Conservation (phyloP, 2,888 invertebrate genomes). For the Abrostola tripartita region DNA sequence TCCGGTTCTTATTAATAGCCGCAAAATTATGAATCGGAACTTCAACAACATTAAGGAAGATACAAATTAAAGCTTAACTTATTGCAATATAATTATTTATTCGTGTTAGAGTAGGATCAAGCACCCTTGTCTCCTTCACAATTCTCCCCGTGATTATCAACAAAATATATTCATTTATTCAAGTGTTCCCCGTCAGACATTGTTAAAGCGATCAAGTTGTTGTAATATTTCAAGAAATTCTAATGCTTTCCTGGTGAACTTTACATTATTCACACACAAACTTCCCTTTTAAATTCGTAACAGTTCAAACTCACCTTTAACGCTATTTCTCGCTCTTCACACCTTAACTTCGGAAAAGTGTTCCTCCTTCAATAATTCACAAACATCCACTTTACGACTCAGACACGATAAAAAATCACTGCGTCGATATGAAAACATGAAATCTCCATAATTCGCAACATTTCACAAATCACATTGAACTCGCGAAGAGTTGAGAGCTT, state of each 20-base stretch:
- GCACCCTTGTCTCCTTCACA: slow-evolving; percentile 43
- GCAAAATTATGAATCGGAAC: slow-evolving; percentile 1
- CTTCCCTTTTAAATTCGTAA: slow-evolving; percentile 73
- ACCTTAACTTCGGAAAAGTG: slow-evolving; percentile 58
- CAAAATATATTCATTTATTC: slow-evolving; percentile 67
- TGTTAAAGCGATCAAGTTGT: slow-evolving; percentile 61
- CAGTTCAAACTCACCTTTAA: slow-evolving; percentile 74
- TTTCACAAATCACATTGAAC: slow-evolving; percentile 79
- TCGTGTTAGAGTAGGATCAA: slow-evolving; percentile 42
- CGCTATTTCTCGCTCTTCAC: slow-evolving; percentile 55
- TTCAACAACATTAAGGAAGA: slow-evolving; percentile 15
- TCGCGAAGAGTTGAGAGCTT: slow-evolving; percentile 65
- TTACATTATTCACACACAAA: slow-evolving; percentile 52
- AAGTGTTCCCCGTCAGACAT: slow-evolving; percentile 54
- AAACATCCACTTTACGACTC: slow-evolving; percentile 70
- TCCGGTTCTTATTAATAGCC: slow-evolving; percentile 6
- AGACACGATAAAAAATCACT: slow-evolving; percentile 76
- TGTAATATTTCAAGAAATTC: slow-evolving; percentile 61
- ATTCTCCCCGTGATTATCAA: slow-evolving; percentile 58
- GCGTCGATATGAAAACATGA: slow-evolving; percentile 69
- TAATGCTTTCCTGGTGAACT: slow-evolving; percentile 56
- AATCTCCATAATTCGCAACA: slow-evolving; percentile 78
- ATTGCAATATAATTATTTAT: slow-evolving; percentile 51
- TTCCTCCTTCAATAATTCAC: slow-evolving; percentile 66
- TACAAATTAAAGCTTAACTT: slow-evolving; percentile 29